Percentiles rank a stretch among this genome's conserved stretches.
These are phyloP conservation scores for Thecocarcelia acutangulata DNA, from an alignment of 2,888 invertebrate species.

Conservation along the genomic window DNA sequence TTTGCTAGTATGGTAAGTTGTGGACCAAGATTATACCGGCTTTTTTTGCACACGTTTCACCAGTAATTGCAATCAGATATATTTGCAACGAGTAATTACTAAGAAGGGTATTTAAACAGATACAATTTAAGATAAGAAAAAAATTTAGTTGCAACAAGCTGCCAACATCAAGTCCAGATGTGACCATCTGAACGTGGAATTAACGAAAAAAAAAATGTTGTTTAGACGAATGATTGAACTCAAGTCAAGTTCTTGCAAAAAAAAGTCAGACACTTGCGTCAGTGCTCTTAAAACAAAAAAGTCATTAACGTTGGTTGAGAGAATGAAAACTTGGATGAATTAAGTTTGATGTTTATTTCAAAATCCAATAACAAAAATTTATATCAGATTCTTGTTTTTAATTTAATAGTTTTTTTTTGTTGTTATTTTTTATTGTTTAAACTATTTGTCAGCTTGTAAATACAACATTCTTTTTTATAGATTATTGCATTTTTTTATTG, in stretches of 20 bases:
- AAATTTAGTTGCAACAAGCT: constrained; percentile 18
- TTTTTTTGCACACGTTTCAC: not conserved
- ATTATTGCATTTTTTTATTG: constrained; percentile 30
- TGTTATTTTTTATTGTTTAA: constrained; percentile 36
- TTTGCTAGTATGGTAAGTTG: too few species aligned
- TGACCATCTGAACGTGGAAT: not conserved
- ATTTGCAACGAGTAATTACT: constrained; percentile 30
- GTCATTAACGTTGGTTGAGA: not conserved
- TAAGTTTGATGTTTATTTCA: constrained; percentile 5
- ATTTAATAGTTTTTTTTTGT: not conserved
- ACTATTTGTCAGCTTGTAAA: constrained; percentile 68
- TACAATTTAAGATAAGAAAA: constrained; percentile 3
- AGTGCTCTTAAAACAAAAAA: constrained; percentile 10
- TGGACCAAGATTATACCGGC: too few species aligned
- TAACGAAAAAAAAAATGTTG: constrained; percentile 2
- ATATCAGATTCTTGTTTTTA: not conserved
- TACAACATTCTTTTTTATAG: constrained; percentile 47
- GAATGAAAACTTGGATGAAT: constrained; percentile 13
- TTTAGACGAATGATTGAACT: not conserved
- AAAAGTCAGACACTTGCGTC: not conserved
- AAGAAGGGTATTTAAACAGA: constrained; percentile 23
- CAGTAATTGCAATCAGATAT: constrained; percentile 26
- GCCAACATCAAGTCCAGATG: not conserved
- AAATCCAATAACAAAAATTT: constrained; percentile 44
- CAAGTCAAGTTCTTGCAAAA: not conserved